Evolutionary conservation across 2,113 vertebrate genomes (phyloP).

Genomic region (Chaetura pelagica): DNA sequence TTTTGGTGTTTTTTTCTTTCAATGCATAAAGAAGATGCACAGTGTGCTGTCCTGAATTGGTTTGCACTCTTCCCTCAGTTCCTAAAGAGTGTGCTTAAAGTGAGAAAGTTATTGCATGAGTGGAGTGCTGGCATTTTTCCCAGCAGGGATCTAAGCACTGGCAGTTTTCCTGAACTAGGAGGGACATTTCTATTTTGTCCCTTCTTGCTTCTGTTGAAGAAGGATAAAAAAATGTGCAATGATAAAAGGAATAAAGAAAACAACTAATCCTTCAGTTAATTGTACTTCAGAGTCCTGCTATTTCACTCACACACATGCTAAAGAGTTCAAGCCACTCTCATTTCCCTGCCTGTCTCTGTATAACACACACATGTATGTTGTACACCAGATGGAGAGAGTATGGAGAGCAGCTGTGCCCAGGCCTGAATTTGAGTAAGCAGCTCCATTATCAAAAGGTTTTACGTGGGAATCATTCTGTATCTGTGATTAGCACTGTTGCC

Average conservation of each 20-base stretch:
- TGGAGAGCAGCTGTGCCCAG: neutral
- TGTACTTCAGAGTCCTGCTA: neutral
- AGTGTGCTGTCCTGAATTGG: neutral
- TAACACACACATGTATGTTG: neutral
- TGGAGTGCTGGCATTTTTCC: conserved; percentile 47
- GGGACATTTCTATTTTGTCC: conserved; percentile 33
- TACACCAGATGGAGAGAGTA: neutral
- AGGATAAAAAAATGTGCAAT: neutral
- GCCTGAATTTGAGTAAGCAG: neutral
- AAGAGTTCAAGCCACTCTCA: neutral
- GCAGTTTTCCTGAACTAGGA: conserved; percentile 39
- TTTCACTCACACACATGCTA: neutral
- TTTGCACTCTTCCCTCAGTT: neutral
- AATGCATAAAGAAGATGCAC: neutral
- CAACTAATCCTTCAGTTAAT: neutral
- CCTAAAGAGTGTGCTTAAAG: neutral
- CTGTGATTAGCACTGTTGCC: neutral
- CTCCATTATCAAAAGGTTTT: neutral
- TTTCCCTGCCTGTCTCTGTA: neutral
- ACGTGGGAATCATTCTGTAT: fast-evolving
- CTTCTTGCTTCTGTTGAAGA: conserved; percentile 3
- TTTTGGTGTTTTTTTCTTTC: neutral
- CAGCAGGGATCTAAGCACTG: conserved; percentile 4
- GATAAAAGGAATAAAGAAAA: neutral
- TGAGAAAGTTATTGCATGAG: conserved; percentile 31